Conservation (phyloP, 1,140 invertebrate genomes). For the Vanessa tameamea region DNA sequence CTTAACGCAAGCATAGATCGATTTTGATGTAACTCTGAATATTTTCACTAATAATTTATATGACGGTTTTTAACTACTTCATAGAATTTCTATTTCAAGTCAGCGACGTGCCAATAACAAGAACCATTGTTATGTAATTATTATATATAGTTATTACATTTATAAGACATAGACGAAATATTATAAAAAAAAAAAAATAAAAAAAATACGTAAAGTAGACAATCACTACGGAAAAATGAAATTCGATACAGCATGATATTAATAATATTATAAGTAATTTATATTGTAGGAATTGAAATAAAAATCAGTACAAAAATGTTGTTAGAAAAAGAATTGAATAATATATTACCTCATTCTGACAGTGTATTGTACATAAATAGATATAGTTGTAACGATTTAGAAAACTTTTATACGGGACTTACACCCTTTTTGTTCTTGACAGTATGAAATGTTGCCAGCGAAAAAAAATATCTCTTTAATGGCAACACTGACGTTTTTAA, state of each 20-base stretch:
- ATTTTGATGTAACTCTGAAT: slow-evolving; percentile 23
- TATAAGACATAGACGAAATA: slow-evolving; percentile 62
- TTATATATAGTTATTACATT: slow-evolving; percentile 76
- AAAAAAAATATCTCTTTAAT: slow-evolving; percentile 22
- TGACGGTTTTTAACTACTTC: slow-evolving; percentile 10
- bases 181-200: slow-evolving; percentile 34
- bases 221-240: slow-evolving; percentile 47
- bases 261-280: slow-evolving; percentile 55
- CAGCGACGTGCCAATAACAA: slow-evolving; percentile 71
- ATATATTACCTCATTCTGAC: slow-evolving; percentile 69
- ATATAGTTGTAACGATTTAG: slow-evolving; percentile 47
- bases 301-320: slow-evolving; percentile 64
- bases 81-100: slow-evolving; percentile 50
- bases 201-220: slow-evolving; percentile 62
- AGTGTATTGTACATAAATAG: slow-evolving; percentile 73
- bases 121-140: slow-evolving; percentile 67
- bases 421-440: slow-evolving; percentile 33
- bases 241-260: slow-evolving; percentile 62
- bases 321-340: slow-evolving; percentile 40
- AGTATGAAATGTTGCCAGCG: slow-evolving; percentile 37
- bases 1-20: slow-evolving; percentile 46
- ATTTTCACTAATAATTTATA: neutral
- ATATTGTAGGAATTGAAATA: slow-evolving; percentile 47
- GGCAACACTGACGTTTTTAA: slow-evolving; percentile 55
- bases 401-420: slow-evolving; percentile 49